Evolutionary conservation across 2,888 invertebrate species (phyloP), one percentile per base, ranked within the genome.

Genomic region (Tetramorium bicarinatum): DNA sequence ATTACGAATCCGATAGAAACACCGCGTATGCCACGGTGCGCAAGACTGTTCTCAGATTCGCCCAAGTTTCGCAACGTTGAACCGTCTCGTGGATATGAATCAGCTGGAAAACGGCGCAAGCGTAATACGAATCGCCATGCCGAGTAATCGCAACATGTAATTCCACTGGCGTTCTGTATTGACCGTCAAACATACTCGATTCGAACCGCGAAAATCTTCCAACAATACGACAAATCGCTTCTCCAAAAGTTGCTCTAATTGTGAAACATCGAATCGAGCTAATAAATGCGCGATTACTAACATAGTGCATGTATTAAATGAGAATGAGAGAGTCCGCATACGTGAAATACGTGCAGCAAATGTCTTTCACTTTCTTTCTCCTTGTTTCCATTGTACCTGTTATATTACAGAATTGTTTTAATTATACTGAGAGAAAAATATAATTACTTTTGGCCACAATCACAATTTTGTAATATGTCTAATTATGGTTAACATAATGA

Each of bases 121-220:
- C 82, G 88, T 66, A 52, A 54, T 74, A 38, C 18, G 61, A 72
- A 74, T 76, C 69, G 62, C 67, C 41, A 62, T 67, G 76, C 74
- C 66, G 79, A 77, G 54, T 79, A 87, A 83, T 76, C 85, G 66
- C 85, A 67, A 66, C 62, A 67, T 72, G 25, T 15, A 83, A 80
- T 84, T 85, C 72, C 44, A 52, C 52, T 44, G 41, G 34, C 66
- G 62, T 85, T 11, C 56, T n/a, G 54, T 89, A 89, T 88, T 88
- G 90, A 88, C 81, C 85, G 61, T 69, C 25, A 2, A 64, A 44
- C 29, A 21, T 25, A n/a, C 34, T 34, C 25, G 64, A 21, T 41
- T 41, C 9, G 7, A n/a, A 54, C 13, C 7, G 13, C 4, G n/a
- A 9, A 44, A 59, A 49, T 2, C 3, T 38, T 7, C 7, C 38